Percentiles rank a stretch among this genome's conserved stretches.
Evolutionary conservation across 2,888 invertebrate species (phyloP).

Genomic region (Bellardia pandia): DNA sequence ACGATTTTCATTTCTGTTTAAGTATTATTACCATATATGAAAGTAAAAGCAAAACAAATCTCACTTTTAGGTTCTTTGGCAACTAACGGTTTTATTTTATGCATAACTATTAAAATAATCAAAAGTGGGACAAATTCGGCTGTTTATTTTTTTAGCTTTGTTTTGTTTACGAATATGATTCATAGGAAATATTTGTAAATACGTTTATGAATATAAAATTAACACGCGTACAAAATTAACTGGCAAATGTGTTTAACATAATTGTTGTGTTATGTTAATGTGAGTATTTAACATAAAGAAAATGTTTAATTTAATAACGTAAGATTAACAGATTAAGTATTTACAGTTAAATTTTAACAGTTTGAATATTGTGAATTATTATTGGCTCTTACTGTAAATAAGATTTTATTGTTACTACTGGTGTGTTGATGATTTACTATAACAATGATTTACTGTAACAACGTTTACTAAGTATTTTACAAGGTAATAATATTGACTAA

Average conservation of each 20-base stretch:
- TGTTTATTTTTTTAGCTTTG: neutral
- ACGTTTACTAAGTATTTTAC: neutral
- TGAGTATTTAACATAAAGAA: neutral
- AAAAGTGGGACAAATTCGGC: neutral
- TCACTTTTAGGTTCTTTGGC: neutral
- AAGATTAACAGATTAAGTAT: neutral
- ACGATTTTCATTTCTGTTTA: too few species aligned
- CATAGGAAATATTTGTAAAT: neutral
- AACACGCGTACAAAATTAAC: neutral
- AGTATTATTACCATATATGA: too few species aligned
- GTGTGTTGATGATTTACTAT: too few species aligned
- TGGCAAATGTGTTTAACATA: too few species aligned
- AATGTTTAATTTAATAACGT: neutral
- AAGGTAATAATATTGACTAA: too few species aligned
- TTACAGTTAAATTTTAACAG: neutral
- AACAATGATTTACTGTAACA: too few species aligned
- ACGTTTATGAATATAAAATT: neutral
- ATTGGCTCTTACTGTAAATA: too few species aligned
- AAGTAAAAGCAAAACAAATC: too few species aligned
- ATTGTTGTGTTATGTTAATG: too few species aligned
- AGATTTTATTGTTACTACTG: too few species aligned
- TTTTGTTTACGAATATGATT: neutral
- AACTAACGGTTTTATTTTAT: neutral
- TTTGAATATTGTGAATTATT: constrained; percentile 25
- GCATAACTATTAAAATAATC: neutral